Conservation (phyloP, 2,888 invertebrate species). For the Pheosia tremula region DNA sequence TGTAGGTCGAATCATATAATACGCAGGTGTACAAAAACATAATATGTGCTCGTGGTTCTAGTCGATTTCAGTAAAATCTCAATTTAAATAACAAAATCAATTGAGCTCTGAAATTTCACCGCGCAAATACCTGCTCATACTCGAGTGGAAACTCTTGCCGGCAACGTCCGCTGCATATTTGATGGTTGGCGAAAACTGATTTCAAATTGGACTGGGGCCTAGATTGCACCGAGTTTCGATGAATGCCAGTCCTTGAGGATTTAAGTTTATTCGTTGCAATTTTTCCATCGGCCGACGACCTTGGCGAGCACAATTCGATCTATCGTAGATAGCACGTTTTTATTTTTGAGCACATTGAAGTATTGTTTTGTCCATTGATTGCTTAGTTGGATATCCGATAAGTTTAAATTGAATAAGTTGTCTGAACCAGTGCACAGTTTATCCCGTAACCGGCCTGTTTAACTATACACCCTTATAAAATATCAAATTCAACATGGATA, state of each 20-base stretch:
- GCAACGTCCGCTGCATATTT: constrained; percentile 19
- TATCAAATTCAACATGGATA: background rate
- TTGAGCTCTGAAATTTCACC: constrained; percentile 2
- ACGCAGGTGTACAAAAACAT: too few relatives aligned
- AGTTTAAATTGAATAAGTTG: too few relatives aligned
- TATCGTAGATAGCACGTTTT: background rate
- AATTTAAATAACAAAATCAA: too few relatives aligned
- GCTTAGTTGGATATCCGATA: too few relatives aligned
- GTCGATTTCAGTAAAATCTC: too few relatives aligned
- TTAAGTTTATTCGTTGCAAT: constrained; percentile 19
- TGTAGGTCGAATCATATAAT: too few relatives aligned
- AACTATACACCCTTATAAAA: too few relatives aligned
- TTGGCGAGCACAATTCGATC: background rate
- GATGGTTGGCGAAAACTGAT: constrained; percentile 15
- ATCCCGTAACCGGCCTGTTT: too few relatives aligned
- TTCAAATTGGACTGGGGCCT: constrained; percentile 11
- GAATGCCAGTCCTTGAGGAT: constrained; percentile 5
- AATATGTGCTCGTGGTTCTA: too few relatives aligned
- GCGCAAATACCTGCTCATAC: background rate
- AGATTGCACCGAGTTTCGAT: constrained; percentile 2
- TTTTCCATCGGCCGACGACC: constrained; percentile 11
- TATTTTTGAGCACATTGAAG: background rate
- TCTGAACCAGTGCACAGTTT: too few relatives aligned
- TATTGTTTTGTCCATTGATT: too few relatives aligned
- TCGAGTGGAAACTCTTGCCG: constrained; percentile 3